Conservation (phyloP, 2,113 vertebrate genomes). For the Pionites leucogaster region DNA sequence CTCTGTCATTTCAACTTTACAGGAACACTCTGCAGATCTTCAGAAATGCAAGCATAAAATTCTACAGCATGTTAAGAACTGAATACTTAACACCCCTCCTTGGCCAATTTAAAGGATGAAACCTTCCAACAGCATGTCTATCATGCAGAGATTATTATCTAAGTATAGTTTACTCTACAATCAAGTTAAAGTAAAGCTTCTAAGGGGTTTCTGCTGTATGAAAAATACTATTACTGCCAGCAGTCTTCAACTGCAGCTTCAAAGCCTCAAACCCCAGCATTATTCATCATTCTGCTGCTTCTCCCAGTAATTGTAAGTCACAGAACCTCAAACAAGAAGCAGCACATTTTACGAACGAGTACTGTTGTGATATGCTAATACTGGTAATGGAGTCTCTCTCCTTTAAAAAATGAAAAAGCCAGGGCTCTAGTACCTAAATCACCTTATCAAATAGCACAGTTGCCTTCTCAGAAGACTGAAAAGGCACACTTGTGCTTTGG, state of each 20-base stretch:
- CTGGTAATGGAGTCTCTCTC: neutral
- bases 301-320: neutral
- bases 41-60: neutral
- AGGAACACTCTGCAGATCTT: neutral
- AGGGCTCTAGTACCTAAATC: neutral
- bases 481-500: neutral
- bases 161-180: neutral
- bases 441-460: neutral
- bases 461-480: neutral
- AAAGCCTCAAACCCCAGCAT: neutral
- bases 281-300: neutral
- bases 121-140: neutral
- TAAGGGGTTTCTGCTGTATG: neutral
- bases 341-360: neutral
- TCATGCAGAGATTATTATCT: neutral
- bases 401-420: neutral
- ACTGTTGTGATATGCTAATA: neutral
- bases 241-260: neutral
- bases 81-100: neutral
- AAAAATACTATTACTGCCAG: neutral
- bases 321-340: neutral
- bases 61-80: neutral
- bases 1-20: neutral
- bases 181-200: neutral
- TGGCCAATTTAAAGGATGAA: neutral